Percentiles rank a stretch among this genome's conserved stretches.
phyloP scores from a whole-genome alignment of 2,888 invertebrate species.

The Leptura quadrifasciata region DNA sequence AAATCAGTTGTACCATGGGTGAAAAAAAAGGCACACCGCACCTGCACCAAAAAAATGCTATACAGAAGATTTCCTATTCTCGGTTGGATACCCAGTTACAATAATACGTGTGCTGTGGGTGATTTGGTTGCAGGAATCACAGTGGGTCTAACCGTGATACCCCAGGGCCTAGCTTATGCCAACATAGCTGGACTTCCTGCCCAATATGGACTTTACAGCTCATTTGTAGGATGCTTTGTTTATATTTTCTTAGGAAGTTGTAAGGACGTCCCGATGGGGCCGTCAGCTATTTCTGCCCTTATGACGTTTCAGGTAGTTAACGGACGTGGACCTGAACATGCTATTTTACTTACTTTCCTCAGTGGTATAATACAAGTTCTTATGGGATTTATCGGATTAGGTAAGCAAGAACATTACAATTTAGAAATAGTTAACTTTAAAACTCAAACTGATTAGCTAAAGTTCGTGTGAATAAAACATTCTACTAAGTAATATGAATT shows the following conservation, averaged over 20 bases:
- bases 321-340: constrained; percentile 80
- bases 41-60: constrained; percentile 83
- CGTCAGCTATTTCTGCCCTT: constrained; percentile 93
- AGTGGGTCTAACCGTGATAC: constrained; percentile 94
- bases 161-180: constrained; percentile 89
- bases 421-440: neutral
- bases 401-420: constrained; percentile 69
- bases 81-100: constrained; percentile 87
- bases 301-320: constrained; percentile 87
- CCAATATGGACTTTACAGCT: constrained; percentile 92
- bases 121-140: constrained; percentile 90
- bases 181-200: constrained; percentile 86
- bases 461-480: no score
- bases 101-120: constrained; percentile 82
- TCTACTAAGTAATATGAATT: no score
- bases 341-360: constrained; percentile 86
- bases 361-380: constrained; percentile 84
- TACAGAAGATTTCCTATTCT: constrained; percentile 85
- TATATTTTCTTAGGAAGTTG: constrained; percentile 94
- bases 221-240: constrained; percentile 92
- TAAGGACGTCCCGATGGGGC: constrained; percentile 94
- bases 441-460: neutral
- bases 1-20: constrained; percentile 70
- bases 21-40: constrained; percentile 72
- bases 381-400: constrained; percentile 89